A percentile compares a stretch with the other conserved stretches of the same genome.
Conservation (phyloP, 1,140 invertebrate genomes). For the Chrysopa pallens region DNA sequence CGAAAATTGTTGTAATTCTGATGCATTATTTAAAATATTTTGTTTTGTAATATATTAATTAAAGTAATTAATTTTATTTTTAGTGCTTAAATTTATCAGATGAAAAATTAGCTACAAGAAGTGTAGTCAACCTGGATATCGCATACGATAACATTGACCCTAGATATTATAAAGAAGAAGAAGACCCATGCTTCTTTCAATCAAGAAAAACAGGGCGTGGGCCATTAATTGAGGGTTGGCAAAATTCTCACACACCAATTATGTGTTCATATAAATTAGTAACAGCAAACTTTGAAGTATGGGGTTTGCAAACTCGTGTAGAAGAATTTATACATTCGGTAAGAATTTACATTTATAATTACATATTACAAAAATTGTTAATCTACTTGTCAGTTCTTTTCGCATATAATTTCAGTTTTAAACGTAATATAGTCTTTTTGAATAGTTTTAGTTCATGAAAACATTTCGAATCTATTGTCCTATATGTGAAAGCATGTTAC, state of each 20-base stretch:
- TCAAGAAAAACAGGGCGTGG: slow-evolving; percentile 68
- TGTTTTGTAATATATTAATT: background rate
- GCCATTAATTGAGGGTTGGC: slow-evolving; percentile 67
- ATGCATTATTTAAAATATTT: background rate
- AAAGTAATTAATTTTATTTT: slow-evolving; percentile 17
- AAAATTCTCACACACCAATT: slow-evolving; percentile 50
- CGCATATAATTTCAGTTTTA: background rate
- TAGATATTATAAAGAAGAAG: slow-evolving; percentile 79
- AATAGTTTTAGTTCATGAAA: background rate
- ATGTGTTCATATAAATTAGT: slow-evolving; percentile 92
- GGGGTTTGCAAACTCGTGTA: slow-evolving; percentile 77
- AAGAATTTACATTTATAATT: slow-evolving; percentile 16
- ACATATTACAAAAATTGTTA: background rate
- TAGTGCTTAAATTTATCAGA: slow-evolving; percentile 59
- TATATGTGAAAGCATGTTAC: too few species aligned
- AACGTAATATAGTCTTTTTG: background rate
- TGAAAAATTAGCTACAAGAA: slow-evolving; percentile 50
- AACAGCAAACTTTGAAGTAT: slow-evolving; percentile 75
- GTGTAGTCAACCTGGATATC: slow-evolving; percentile 72
- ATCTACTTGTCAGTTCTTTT: background rate
- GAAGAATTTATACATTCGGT: slow-evolving; percentile 79
- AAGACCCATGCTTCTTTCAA: slow-evolving; percentile 69
- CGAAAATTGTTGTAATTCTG: too few species aligned
- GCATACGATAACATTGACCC: slow-evolving; percentile 69
- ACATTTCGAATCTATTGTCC: too few species aligned